Conservation (phyloP, 2,888 invertebrate species). For the Augochlorella aurata region DNA sequence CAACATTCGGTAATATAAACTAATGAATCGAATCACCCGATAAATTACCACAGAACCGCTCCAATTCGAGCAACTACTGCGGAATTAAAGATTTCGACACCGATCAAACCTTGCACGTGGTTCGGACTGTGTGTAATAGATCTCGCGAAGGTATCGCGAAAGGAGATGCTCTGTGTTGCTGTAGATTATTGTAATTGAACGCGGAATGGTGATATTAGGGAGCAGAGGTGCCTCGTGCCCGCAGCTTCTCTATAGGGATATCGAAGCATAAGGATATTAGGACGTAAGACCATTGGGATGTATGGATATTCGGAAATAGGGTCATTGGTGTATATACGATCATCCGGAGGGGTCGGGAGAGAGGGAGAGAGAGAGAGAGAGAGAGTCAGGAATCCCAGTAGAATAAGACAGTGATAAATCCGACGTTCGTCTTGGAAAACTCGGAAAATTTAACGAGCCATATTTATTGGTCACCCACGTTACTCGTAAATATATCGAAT, state of each 20-base stretch:
- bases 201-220: conserved; percentile 3
- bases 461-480: neutral
- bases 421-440: neutral
- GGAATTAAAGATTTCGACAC: neutral
- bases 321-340: conserved; percentile 14
- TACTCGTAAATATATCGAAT: neutral
- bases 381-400: neutral
- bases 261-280: conserved; percentile 15
- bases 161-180: neutral
- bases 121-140: neutral
- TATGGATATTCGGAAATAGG: conserved; percentile 19
- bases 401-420: conserved; percentile 7
- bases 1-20: too few relatives aligned
- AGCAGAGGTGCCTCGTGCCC: neutral
- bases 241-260: conserved; percentile 1
- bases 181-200: conserved; percentile 9
- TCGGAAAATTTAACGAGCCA: neutral
- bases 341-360: neutral
- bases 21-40: too few relatives aligned
- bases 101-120: neutral
- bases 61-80: too few relatives aligned
- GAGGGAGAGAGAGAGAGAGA: too few relatives aligned
- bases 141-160: neutral
- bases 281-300: conserved; percentile 16
- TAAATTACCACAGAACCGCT: too few relatives aligned